phyloP scores from a whole-genome alignment of 2,113 vertebrate genomes.

The Chloropsis cyanopogon region DNA sequence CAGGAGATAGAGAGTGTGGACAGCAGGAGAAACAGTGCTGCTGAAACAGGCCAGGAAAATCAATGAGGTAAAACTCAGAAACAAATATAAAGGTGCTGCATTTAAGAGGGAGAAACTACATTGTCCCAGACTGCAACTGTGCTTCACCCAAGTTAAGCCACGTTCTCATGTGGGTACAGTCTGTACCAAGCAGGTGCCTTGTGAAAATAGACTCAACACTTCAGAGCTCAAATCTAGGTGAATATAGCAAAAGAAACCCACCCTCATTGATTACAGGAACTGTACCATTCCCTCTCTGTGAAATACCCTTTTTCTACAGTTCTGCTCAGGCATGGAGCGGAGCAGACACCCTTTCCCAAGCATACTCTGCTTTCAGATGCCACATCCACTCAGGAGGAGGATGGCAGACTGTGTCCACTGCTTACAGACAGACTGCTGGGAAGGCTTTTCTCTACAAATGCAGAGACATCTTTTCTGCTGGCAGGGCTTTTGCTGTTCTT shows the following conservation, averaged over 20 bases:
- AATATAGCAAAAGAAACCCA: not conserved
- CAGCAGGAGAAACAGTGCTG: not conserved
- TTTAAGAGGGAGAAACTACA: not conserved
- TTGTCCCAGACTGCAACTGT: not conserved
- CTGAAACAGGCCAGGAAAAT: not conserved
- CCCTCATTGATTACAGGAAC: not conserved
- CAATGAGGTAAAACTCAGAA: not conserved
- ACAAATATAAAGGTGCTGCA: not conserved
- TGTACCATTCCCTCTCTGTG: not conserved
- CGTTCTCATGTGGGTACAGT: not conserved
- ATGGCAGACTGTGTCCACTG: not conserved
- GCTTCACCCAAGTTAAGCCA: not conserved
- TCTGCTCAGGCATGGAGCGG: not conserved
- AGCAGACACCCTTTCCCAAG: not conserved
- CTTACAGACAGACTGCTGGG: not conserved
- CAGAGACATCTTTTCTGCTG: not conserved
- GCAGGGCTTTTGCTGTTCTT: constrained; percentile 13
- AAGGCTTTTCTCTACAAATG: not conserved
- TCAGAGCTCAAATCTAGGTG: not conserved
- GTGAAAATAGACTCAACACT: not conserved
- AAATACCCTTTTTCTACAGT: not conserved
- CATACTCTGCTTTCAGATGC: not conserved
- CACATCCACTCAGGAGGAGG: not conserved
- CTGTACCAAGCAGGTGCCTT: not conserved
- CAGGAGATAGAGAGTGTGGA: too few relatives aligned